Base-by-base conservation (phyloP, 2,797 vertebrate genomes). In the Urophycis tenuis region DNA sequence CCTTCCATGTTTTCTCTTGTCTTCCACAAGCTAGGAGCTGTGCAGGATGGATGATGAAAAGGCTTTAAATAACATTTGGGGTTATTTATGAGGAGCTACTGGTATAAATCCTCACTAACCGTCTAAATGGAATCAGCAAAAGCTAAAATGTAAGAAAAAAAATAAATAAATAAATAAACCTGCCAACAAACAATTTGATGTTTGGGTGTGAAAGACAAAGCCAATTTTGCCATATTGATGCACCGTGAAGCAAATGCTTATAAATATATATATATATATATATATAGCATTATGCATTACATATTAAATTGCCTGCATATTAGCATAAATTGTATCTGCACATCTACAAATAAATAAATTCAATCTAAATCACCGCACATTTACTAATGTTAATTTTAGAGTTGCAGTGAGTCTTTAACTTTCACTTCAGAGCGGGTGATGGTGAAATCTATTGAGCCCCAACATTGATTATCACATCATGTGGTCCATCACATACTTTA, bases 91-190 rank as follows among this genome's bases (percentile, higher is more conserved):
- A 25, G 53, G 7, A 60, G 74, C 34, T 60, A 75, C 77, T 77
- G 49, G 5, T 71, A 76, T 49, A 69, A 67, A n/a, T 25, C 70
- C 25, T 73, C 22, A 34, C 32, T 9, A 64, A 32, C 33, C 74
- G 15, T 32, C 49, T 11, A 19, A 60, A 64, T 75, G 29, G 74
- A 4, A 73, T 73, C 76, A 31, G 19, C 12, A 32, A 74, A n/a
- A 33, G 33, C 31, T 12, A 80, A 80, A 29, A n/a, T 19, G n/a
- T 64, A 74, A 74, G 32, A 75, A 34, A 11, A n/a, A 74, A 31
- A 78, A 53, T n/a, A n/a, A n/a, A n/a, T n/a, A 77, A 74, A 78
- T 80, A 70, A 31, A 53, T 22, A 8, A n/a, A 22, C 49, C 49
- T 45, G 15, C 15, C 41, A 1, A 15, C 41, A 45, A 53, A 22